Evolutionary conservation across 2,888 invertebrate genomes (phyloP), one percentile per base, ranked within the genome.

Genomic region (Brassicogethes aeneus): DNA sequence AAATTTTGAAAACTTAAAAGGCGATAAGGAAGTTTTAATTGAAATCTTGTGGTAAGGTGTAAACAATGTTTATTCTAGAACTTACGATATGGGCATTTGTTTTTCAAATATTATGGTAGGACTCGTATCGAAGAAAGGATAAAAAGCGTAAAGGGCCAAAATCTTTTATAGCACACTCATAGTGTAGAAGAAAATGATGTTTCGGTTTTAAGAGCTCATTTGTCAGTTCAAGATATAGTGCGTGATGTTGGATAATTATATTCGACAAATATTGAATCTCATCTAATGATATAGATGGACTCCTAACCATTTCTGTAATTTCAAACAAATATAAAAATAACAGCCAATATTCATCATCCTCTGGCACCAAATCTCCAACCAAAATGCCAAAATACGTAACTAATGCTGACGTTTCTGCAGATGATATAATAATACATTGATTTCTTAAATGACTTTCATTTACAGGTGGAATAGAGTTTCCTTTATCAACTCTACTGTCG

Each of bases 161-260:
- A 30, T 48, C 35, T 17, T 30, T 31, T 36, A 53, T 47, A 16
- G 52, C 33, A 13, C 23, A 16, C n/a, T 47, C 45, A 45, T 51
- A 51, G 42, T 53, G 49, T 3, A 46, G 13, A n/a, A 53, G 16
- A 15, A 51, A 43, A 39, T 53, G 50, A 30, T 47, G 46, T 45
- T 53, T 53, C 7, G 47, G 46, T 34, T 44, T 47, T 10, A 53
- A 40, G 17, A 37, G 30, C 12, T 39, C 37, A 16, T 40, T 38
- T 16, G 48, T 47, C 14, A 47, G 8, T 23, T 41, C 3, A 10
- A 37, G 32, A 30, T 46, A 46, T 17, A 48, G 13, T 14, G 14
- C 23, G 37, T 52, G 43, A 30, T 52, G 51, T 32, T 47, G 44
- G n/a, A 37, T 13, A 23, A 52, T 46, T 16, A 52, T 15, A 34